Evolutionary conservation across 1,140 invertebrate species (phyloP), one percentile per base, ranked within the genome.

Genomic region (Lanistes nyassanus): DNA sequence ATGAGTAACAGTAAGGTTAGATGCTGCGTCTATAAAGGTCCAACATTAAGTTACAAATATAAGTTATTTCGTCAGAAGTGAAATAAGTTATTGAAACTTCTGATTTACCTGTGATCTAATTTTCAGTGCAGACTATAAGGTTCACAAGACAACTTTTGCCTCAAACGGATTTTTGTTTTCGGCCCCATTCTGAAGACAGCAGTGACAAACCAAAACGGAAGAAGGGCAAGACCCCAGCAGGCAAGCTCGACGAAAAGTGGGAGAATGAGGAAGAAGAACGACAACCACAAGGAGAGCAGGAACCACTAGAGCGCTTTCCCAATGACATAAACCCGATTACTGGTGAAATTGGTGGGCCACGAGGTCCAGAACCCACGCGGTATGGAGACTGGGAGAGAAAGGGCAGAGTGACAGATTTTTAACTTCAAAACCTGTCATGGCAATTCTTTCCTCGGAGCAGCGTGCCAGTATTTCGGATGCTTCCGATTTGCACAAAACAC

Each of bases 311-410:
- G 85, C 91, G 94, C 13, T 98, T 94, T 91, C 96, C 97, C 11
- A 91, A 98, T 88, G 93, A 95, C 82, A 94, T 90, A 13, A 99
- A 99, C 90, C 97, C 97, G 13, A 82, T 93, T 76, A 99, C 98
- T 29, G 98, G 97, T 23, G 97, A 99, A 91, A 90, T 96, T 75
- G 95, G 95, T 77, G 98, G 98, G 19, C 98, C 98, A 16, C 91
- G 92, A 84, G 98, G 98, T 31, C 98, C 97, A 3, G 98, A 99
- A 91, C 98, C 98, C 42, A 99, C 98, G 42, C 92, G 98, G 81
- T 99, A 98, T 91, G 98, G 98, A 6, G 98, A 99, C 91, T 99
- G 98, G 98, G 98, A 99, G 88, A 92, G 98, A 79, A 99, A 99
- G 91, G 98, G 98, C 75, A 91, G 98, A 86, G 96, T 98, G 21